phyloP scores from a whole-genome alignment of 2,113 vertebrate species.

The Rhombomys opimus region DNA sequence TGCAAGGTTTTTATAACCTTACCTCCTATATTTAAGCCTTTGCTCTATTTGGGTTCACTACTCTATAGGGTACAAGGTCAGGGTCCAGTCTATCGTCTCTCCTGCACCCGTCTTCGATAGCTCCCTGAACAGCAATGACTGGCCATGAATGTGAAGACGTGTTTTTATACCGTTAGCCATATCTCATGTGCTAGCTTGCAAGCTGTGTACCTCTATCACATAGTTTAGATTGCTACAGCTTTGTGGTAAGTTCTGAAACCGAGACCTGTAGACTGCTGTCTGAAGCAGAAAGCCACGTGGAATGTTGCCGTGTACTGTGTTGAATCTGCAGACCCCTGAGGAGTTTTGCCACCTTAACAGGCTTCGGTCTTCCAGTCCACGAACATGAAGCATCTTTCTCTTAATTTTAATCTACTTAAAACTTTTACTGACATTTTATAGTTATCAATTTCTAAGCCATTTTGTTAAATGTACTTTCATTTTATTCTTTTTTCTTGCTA shows the following conservation, averaged over 20 bases:
- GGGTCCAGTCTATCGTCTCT: background rate
- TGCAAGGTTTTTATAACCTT: constrained; percentile 17
- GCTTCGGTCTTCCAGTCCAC: background rate
- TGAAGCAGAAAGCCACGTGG: background rate
- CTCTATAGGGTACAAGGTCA: background rate
- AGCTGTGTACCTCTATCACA: background rate
- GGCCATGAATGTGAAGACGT: background rate
- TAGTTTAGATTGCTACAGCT: background rate
- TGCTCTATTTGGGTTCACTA: background rate
- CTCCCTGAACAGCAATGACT: background rate
- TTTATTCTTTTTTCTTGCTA: constrained; percentile 9
- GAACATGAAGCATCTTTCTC: background rate
- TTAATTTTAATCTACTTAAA: constrained; percentile 32
- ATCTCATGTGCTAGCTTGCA: background rate
- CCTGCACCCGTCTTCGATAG: background rate
- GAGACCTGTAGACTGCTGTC: background rate
- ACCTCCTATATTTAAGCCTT: background rate
- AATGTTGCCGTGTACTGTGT: background rate
- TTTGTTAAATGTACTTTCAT: constrained; percentile 44
- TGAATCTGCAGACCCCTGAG: background rate
- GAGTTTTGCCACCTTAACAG: background rate
- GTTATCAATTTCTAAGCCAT: background rate
- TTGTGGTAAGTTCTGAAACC: constrained; percentile 54
- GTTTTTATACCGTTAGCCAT: constrained; percentile 9
- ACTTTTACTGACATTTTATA: background rate